Percentiles rank a stretch among this genome's conserved stretches.
These are phyloP conservation scores for Sylvilagus floridanus DNA, from an alignment of 2,797 vertebrate genomes.

Conservation along the genomic window DNA sequence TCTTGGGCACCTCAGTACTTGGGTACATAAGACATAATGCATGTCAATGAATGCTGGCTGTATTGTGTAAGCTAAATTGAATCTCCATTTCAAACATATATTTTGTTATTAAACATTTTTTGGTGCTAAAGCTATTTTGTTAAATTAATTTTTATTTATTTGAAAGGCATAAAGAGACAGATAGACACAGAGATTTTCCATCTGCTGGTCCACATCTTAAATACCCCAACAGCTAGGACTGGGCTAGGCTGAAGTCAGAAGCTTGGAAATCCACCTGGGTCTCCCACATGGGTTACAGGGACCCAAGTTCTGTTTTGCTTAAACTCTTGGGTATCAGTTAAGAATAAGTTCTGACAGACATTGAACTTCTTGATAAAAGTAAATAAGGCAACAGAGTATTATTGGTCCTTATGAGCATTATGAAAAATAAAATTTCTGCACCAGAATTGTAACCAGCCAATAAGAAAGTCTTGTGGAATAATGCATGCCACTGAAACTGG, in stretches of 20 bases:
- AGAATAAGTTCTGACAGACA: not conserved
- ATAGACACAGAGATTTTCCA: no score
- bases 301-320: not conserved
- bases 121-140: no score
- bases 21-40: not conserved
- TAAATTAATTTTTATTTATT: no score
- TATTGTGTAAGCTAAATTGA: not conserved
- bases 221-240: no score
- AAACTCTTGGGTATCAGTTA: constrained; percentile 18
- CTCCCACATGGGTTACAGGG: no score
- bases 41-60: not conserved
- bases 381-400: not conserved
- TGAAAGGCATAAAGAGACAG: no score
- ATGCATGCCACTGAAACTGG: constrained; percentile 42
- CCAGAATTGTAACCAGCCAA: constrained; percentile 16
- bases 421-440: constrained; percentile 11
- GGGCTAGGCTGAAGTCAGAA: no score
- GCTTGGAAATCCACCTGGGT: no score
- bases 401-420: constrained; percentile 2
- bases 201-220: no score
- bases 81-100: not conserved
- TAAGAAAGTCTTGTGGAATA: constrained; percentile 44
- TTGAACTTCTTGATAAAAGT: constrained; percentile 41
- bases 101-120: not conserved
- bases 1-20: no score